Percentiles rank a stretch among this genome's conserved stretches.
phyloP scores from a whole-genome alignment of 2,113 vertebrate genomes.

The Monopterus albus region DNA sequence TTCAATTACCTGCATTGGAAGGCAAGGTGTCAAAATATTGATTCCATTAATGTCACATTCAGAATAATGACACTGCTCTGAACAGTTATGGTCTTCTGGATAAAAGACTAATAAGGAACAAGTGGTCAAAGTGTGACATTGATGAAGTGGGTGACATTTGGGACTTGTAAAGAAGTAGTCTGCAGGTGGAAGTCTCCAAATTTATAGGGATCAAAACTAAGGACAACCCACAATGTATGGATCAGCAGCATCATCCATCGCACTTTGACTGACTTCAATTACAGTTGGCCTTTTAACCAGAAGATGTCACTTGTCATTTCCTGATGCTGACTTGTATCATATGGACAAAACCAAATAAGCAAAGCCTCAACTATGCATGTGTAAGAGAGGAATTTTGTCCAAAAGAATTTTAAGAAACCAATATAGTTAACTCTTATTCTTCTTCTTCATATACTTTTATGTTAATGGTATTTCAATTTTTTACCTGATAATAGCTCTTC shows the following conservation, averaged over 20 bases:
- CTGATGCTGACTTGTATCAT: slow-evolving; percentile 36
- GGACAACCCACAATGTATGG: slow-evolving; percentile 37
- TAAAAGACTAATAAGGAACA: slow-evolving; percentile 68
- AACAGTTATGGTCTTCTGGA: slow-evolving; percentile 59
- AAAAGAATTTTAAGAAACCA: too few relatives aligned
- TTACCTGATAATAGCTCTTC: not conserved
- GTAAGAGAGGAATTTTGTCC: not conserved
- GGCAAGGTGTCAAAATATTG: slow-evolving; percentile 76
- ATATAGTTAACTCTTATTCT: too few relatives aligned
- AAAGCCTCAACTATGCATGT: not conserved
- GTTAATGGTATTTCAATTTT: slow-evolving; percentile 17
- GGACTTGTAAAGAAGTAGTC: slow-evolving; percentile 52
- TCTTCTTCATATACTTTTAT: too few relatives aligned
- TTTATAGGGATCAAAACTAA: slow-evolving; percentile 54
- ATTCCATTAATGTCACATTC: slow-evolving; percentile 74
- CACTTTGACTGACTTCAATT: slow-evolving; percentile 60
- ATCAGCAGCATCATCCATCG: slow-evolving; percentile 62
- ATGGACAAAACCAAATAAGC: slow-evolving; percentile 29
- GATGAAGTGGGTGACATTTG: slow-evolving; percentile 76
- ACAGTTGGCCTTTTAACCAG: slow-evolving; percentile 71
- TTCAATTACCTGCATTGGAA: slow-evolving; percentile 62
- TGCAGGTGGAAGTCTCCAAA: slow-evolving; percentile 48
- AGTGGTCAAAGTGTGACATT: slow-evolving; percentile 68
- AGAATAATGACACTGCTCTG: slow-evolving; percentile 68
- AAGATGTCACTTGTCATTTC: slow-evolving; percentile 64